Base-by-base conservation (phyloP, 2,888 invertebrate species). In the Apamea sordens region DNA sequence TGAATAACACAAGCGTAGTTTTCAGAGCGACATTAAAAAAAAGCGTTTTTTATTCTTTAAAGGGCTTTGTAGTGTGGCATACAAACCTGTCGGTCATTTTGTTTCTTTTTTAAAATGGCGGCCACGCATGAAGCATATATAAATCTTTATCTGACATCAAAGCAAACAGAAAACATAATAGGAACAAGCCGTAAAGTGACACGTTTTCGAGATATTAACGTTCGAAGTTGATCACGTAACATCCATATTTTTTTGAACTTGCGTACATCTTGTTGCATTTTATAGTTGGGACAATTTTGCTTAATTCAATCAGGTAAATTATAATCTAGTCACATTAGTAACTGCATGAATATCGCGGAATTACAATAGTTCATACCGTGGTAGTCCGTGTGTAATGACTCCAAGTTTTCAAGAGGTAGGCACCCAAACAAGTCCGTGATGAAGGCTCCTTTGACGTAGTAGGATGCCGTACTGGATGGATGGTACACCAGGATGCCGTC, bases 401-500 rank as follows among this genome's bases (percentile, higher is more conserved):
- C 94, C 72, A 95, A 85, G n/a, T 88, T 88, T 78, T 95, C 95
- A 18, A 95, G 76, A 0, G 95, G 92, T 1, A 95, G 75, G 44
- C 94, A 94, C 0, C 90, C 94, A 1, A 95, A 83, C 7, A 95
- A 74, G 77, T 96, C 96, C 0, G 92, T 80, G 15, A 94, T 78
- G 82, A 95, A 96, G 0, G 94, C 92, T 0, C 95, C 94, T 47
- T 92, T 93, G 24, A 95, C 70, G 76, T 96, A 96, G 81, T 95
- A 92, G 0, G 93, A 93, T 0, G 95, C 94, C 0, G 96, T 95
- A 83, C 95, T 95, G 13, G 92, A 90, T 1, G 96, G 96, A 70
- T 96, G 96, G 84, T 94, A 95, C 24, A 96, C 93, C 77, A 96
- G 89, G 53, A 95, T 91, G 0, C 95, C 95, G 0, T 87, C 87